Conservation (phyloP, 2,113 vertebrate species). For the Silurus glanis region DNA sequence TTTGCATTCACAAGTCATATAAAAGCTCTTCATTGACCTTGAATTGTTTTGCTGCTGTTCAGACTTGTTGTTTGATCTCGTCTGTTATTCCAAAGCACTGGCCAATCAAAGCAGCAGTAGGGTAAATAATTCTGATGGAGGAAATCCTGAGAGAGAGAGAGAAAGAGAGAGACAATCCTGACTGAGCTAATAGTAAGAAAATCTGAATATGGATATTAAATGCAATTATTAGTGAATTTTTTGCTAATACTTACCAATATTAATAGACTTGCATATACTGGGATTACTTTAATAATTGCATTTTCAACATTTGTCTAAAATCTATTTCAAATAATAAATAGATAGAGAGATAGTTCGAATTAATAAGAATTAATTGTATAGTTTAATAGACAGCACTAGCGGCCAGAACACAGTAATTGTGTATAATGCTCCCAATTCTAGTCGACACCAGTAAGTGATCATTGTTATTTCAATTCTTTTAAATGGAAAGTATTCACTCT, state of each 20-base stretch:
- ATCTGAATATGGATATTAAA: not conserved
- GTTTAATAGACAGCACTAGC: slow-evolving; percentile 53
- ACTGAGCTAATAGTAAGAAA: not conserved
- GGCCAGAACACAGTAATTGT: slow-evolving; percentile 20
- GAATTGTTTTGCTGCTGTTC: slow-evolving; percentile 32
- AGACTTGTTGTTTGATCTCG: slow-evolving; percentile 27
- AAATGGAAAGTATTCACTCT: not conserved
- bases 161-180: not conserved
- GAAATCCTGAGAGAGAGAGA: slow-evolving; percentile 49
- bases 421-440: slow-evolving; percentile 13
- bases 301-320: not conserved
- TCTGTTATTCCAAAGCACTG: slow-evolving; percentile 53
- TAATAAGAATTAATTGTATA: not conserved
- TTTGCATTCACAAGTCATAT: slow-evolving; percentile 25
- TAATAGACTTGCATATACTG: not conserved
- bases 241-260: not conserved
- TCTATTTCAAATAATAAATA: not conserved
- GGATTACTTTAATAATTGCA: not conserved
- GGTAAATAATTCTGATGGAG: slow-evolving; percentile 55
- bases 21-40: slow-evolving; percentile 33
- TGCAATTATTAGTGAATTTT: not conserved
- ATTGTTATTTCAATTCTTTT: slow-evolving; percentile 11
- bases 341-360: not conserved
- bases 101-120: slow-evolving; percentile 64
- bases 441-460: slow-evolving; percentile 24